Conservation (phyloP, 2,888 invertebrate genomes). For the Callosobruchus maculatus region DNA sequence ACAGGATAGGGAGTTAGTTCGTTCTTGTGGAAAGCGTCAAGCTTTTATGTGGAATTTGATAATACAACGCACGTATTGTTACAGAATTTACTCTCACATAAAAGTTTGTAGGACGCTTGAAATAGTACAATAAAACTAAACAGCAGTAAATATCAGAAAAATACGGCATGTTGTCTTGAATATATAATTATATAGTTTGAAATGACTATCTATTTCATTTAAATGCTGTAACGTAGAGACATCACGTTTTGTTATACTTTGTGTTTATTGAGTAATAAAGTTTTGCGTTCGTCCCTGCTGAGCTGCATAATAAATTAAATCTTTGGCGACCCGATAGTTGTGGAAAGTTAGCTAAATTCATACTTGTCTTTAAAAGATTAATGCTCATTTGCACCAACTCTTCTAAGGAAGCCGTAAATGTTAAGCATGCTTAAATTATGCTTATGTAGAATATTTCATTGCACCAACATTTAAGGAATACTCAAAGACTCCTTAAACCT, state of each 20-base stretch:
- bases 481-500: too few species aligned
- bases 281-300: not conserved
- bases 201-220: not conserved
- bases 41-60: not conserved
- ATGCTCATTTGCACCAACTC: too few species aligned
- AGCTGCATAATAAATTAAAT: too few species aligned
- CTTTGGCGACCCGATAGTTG: too few species aligned
- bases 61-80: not conserved
- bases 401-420: too few species aligned
- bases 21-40: too few species aligned
- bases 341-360: too few species aligned
- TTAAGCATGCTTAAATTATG: too few species aligned
- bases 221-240: not conserved
- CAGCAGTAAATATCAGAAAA: not conserved
- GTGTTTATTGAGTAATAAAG: not conserved
- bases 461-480: too few species aligned
- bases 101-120: not conserved
- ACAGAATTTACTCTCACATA: not conserved
- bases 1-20: too few species aligned
- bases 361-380: too few species aligned
- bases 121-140: not conserved
- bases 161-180: not conserved
- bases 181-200: not conserved
- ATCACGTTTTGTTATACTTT: not conserved
- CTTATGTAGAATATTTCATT: too few species aligned